Base-by-base conservation (phyloP, 2,113 vertebrate species). In the Typhlomys cinereus region DNA sequence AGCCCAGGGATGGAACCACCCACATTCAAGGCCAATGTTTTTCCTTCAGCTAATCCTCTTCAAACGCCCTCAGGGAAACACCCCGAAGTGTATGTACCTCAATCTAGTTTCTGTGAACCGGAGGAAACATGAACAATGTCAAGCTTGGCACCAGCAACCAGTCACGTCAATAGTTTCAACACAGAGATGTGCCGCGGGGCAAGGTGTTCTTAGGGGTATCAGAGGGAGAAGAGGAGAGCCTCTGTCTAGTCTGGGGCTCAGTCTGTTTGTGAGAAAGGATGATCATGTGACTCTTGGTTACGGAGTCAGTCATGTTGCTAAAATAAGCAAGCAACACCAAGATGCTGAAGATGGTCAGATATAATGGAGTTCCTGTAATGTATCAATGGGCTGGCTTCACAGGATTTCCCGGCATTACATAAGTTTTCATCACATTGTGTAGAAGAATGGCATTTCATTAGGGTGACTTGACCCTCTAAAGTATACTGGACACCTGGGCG, bases 301-400 rank as follows among this genome's bases (percentile, higher is more conserved):
- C 39, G 76, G 69, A 93, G 67, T 81, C 88, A 93, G 50, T 61
- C 50, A 21, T 71, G 23, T 67, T 90, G 67, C 48, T 69, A 70
- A 85, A 89, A 34, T 61, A 91, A 89, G 76, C 10, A 73, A 69
- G 57, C 44, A 76, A 84, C 12, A 85, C 29, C 59, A 67, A 87
- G 48, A 71, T 61, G 25, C 46, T 62, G 17, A 74, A 71, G 21
- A 70, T 21, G 34, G 67, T 23, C 36, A 27, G 75, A 20, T 34
- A 34, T 59, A 48, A 85, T 85, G 44, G 46, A 52, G 59, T 88
- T 83, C n/a, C n/a, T n/a, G n/a, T n/a, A n/a, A n/a, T n/a, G n/a
- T n/a, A n/a, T n/a, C n/a, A n/a, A n/a, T n/a, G n/a, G n/a, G n/a
- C n/a, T n/a, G n/a, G n/a, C n/a, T n/a, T n/a, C n/a, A n/a, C n/a